Evolutionary conservation across 2,797 vertebrate species (phyloP).

Genomic region (Acanthis flammea): DNA sequence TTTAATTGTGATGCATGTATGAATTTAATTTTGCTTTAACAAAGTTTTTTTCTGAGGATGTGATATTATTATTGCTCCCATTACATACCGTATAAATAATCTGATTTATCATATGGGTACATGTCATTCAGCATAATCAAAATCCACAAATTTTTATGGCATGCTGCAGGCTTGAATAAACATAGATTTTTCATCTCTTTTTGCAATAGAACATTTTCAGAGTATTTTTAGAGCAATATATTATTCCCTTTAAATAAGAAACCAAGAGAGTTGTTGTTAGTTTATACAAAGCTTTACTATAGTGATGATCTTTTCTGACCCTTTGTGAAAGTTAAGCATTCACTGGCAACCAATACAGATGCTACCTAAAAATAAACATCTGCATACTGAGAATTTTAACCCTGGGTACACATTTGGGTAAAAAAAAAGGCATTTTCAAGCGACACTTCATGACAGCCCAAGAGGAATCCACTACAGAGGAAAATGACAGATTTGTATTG

Average conservation of each 20-base stretch:
- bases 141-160: neutral
- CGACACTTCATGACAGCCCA: neutral
- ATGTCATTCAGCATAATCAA: constrained; percentile 18
- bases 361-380: constrained; percentile 64
- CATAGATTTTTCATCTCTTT: constrained; percentile 19
- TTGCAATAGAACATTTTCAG: constrained; percentile 19
- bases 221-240: neutral
- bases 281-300: constrained; percentile 57
- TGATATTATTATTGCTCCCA: neutral
- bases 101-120: neutral
- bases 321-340: constrained; percentile 50
- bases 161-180: constrained; percentile 29
- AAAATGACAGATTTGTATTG: neutral
- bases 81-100: neutral
- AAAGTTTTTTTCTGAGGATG: neutral
- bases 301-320: constrained; percentile 39
- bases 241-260: constrained; percentile 55
- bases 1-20: neutral
- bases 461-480: constrained; percentile 23
- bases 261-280: neutral
- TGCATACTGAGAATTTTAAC: constrained; percentile 51
- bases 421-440: constrained; percentile 21
- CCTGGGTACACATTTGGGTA: neutral
- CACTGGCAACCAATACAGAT: neutral
- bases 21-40: neutral